Evolutionary conservation across 2,888 invertebrate species (phyloP), one percentile per base, ranked within the genome.

Genomic region (Rosalia funebris): DNA sequence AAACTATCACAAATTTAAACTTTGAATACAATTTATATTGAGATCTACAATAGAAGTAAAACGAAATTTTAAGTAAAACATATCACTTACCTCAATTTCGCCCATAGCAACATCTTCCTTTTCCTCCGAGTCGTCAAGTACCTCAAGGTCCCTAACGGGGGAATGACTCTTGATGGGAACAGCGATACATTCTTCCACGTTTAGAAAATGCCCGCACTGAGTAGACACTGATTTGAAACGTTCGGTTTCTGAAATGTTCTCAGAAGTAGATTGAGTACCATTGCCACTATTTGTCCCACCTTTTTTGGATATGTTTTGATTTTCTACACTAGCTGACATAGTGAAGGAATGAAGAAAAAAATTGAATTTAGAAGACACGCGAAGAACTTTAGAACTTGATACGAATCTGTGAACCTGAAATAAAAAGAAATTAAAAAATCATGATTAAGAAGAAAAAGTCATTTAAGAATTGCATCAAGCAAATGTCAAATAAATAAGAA

Each of bases 151-250:
- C 14, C 15, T 25, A n/a, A 41, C 32, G 7, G 57, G 57, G 3
- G 57, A 57, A 11, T 42, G 14, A 41, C 47, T 46, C 15, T 44
- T 50, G 12, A 34, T 34, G 20, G 14, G 12, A 11, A 57, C 57
- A 0, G 44, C 50, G 9, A 57, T 57, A 11, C 36, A 44, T 36
- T 57, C 57, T 1, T 50, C 47, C 5, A 11, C 12, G 11, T 17
- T 31, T 10, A 50, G 17, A 14, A 15, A 44, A 17, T 50, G 16
- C 9, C 57, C 50, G 15, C 57, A 57, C 45, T 57, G 57, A 34
- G 34, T 31, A n/a, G 14, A 34, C 15, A 44, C 44, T 4, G 54
- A 44, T 15, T 41, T 42, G 31, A 41, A 52, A 3, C 7, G 14
- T 41, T 25, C 32, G 37, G 4, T 12, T n/a, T 16, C 19, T 20